Conservation (phyloP, 2,113 vertebrate genomes). For the Corydoras sp. region DNA sequence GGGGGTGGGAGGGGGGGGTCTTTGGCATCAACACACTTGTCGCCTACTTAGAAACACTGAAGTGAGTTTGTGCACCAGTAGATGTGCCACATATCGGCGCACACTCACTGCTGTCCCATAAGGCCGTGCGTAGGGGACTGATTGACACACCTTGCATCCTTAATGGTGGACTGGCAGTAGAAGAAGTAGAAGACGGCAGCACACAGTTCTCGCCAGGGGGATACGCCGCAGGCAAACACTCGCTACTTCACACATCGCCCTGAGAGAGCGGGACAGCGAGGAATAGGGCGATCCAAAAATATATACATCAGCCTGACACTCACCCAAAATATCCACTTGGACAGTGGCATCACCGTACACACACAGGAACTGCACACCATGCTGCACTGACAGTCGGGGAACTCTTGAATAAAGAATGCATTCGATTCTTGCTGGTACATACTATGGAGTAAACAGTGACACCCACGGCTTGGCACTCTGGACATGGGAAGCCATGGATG, state of each 20-base stretch:
- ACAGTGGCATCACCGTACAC: not conserved
- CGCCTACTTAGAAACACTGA: constrained; percentile 1
- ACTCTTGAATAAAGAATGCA: too few species aligned
- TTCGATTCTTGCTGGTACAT: too few species aligned
- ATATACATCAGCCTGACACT: constrained; percentile 39
- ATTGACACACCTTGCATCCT: constrained; percentile 49
- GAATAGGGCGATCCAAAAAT: constrained; percentile 31
- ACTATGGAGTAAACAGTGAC: too few species aligned
- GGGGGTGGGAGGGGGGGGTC: constrained; percentile 18
- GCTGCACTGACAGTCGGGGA: too few species aligned
- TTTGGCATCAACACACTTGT: constrained; percentile 16
- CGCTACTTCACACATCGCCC: constrained; percentile 38
- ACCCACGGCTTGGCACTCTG: too few species aligned
- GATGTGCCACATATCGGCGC: constrained; percentile 22
- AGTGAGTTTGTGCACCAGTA: too few species aligned
- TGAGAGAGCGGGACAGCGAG: constrained; percentile 18
- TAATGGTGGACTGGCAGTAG: constrained; percentile 47
- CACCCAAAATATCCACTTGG: constrained; percentile 38
- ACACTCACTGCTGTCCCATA: constrained; percentile 32
- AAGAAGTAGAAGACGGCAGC: constrained; percentile 39
- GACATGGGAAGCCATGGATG: too few species aligned
- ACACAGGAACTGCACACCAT: too few species aligned
- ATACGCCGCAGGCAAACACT: constrained; percentile 45
- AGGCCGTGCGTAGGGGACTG: constrained; percentile 29
- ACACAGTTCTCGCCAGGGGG: constrained; percentile 37